Base-by-base conservation (phyloP, 1,140 invertebrate genomes). In the Chelonus insularis region DNA sequence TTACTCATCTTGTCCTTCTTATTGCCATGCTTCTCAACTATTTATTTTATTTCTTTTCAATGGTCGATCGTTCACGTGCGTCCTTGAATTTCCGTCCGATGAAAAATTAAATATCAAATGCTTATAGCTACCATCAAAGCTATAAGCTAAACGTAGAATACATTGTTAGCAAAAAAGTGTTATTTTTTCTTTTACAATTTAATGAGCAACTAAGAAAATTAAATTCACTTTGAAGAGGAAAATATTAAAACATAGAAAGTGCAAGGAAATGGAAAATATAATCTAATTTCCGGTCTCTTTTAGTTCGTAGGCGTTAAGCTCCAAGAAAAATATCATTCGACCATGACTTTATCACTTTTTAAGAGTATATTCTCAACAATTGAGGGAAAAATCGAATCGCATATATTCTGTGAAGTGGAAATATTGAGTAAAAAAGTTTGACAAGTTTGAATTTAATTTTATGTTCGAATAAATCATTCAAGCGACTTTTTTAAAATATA, bases 91-190 rank as follows among this genome's bases (percentile, higher is more conserved):
- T 34, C 14, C 6, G 14, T 34, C 25, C 32, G 14, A 12, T 52
- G n/a, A 52, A 52, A 52, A 34, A 52, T 52, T 52, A 29, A 52
- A 29, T 29, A 52, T 34, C 6, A 5, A 52, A 4, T 16, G 50
- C 34, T n/a, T 18, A 14, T 20, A 52, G 50, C 12, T 18, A 18
- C 3, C 12, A 9, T n/a, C 5, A 16, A 9, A 8, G 8, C 16
- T 14, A 21, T 18, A 45, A 45, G 43, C 9, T n/a, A n/a, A n/a
- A n/a, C n/a, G n/a, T n/a, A n/a, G n/a, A n/a, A n/a, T n/a, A n/a
- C n/a, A n/a, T n/a, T n/a, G n/a, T n/a, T n/a, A n/a, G n/a, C n/a
- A n/a, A n/a, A n/a, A n/a, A n/a, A n/a, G n/a, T n/a, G n/a, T n/a
- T n/a, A n/a, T n/a, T n/a, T n/a, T n/a, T n/a, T n/a, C n/a, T n/a